Evolutionary conservation across 2,113 vertebrate genomes (phyloP).

Genomic region (Psammodynastes pulverulentus): DNA sequence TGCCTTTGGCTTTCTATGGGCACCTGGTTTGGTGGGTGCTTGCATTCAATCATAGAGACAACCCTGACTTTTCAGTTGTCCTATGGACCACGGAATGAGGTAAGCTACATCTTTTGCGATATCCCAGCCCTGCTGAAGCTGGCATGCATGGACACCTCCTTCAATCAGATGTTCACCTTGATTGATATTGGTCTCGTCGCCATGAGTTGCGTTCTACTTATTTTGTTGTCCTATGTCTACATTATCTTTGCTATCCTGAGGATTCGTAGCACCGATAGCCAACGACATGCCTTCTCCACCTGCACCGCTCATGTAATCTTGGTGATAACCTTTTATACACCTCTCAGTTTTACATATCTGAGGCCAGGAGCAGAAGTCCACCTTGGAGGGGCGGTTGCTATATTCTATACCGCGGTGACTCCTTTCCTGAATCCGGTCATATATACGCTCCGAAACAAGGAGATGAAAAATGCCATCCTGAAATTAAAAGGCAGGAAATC

Average conservation of each 20-base stretch:
- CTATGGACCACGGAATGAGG: conserved; percentile 52
- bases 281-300: conserved; percentile 53
- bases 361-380: conserved; percentile 42
- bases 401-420: conserved; percentile 59
- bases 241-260: conserved; percentile 48
- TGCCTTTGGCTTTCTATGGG: conserved; percentile 55
- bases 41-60: conserved; percentile 65
- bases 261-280: conserved; percentile 35
- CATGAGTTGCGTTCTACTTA: conserved; percentile 57
- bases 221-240: conserved; percentile 58
- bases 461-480: conserved; percentile 46
- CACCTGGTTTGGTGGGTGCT: conserved; percentile 57
- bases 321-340: conserved; percentile 53
- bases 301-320: conserved; percentile 56
- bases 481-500: not conserved
- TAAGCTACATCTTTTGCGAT: conserved; percentile 63
- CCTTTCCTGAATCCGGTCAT: conserved; percentile 57
- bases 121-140: conserved; percentile 56
- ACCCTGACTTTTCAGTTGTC: conserved; percentile 56
- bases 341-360: conserved; percentile 55
- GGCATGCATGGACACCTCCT: conserved; percentile 51
- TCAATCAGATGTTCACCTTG: conserved; percentile 62
- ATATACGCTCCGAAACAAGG: conserved; percentile 57
- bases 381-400: conserved; percentile 42
- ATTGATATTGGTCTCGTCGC: conserved; percentile 61